Conservation (phyloP, 2,113 vertebrate species). For the Pterocles burchelli region DNA sequence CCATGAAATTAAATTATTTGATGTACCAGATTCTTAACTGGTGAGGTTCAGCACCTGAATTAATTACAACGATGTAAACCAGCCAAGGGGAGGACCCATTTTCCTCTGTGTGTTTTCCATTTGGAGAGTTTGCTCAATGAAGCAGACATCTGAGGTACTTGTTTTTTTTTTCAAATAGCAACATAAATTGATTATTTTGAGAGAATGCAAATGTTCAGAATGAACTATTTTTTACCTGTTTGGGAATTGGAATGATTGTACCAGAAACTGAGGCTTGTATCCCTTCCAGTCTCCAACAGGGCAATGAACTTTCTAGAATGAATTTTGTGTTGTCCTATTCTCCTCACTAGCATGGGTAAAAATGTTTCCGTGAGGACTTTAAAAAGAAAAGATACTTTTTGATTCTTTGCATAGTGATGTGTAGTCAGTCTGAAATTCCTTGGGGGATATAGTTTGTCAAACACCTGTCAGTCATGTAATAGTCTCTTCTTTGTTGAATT, state of each 20-base stretch:
- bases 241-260: background rate
- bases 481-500: background rate
- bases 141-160: background rate
- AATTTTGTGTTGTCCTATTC: background rate
- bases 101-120: background rate
- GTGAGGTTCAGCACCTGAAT: background rate
- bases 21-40: background rate
- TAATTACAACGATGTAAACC: background rate
- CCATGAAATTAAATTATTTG: slow-evolving; percentile 20
- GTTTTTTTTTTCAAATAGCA: background rate
- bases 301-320: background rate
- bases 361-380: background rate
- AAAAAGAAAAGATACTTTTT: background rate
- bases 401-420: background rate
- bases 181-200: background rate
- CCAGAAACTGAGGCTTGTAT: background rate
- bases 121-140: background rate
- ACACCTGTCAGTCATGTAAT: background rate
- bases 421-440: background rate
- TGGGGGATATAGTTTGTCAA: background rate
- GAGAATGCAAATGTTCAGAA: background rate
- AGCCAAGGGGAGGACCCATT: background rate
- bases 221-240: background rate
- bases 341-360: background rate
- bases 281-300: background rate